A percentile compares a stretch with the other conserved stretches of the same genome.
These are phyloP conservation scores for Sinella curviseta DNA, from an alignment of 1,140 invertebrate species.

Conservation along the genomic window DNA sequence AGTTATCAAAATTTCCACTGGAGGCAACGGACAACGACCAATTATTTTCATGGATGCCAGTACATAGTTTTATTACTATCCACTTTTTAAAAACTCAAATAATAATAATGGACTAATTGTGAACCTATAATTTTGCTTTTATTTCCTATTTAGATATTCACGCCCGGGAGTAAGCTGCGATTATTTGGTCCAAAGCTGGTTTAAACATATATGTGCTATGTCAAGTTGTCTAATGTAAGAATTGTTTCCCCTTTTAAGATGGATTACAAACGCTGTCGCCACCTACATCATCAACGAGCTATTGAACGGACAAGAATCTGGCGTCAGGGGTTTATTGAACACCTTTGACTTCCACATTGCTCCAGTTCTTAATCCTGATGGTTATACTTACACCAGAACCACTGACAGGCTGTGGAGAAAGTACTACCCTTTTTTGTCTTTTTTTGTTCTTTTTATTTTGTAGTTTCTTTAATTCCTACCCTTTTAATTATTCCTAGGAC, in stretches of 20 bases:
- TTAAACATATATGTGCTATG: not conserved
- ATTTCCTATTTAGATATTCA: constrained; percentile 26
- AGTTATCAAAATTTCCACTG: constrained; percentile 14
- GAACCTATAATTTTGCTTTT: not conserved
- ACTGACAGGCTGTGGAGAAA: constrained; percentile 52
- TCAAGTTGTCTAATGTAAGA: not conserved
- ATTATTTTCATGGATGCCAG: constrained; percentile 23
- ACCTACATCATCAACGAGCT: constrained; percentile 7
- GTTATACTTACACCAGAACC: constrained; percentile 65
- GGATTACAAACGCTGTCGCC: constrained; percentile 25
- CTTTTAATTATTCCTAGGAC: no score
- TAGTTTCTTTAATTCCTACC: no score
- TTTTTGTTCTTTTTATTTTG: no score
- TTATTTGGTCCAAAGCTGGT: no score
- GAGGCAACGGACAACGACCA: not conserved
- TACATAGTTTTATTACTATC: not conserved
- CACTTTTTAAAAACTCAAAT: not conserved
- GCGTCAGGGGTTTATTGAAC: constrained; percentile 55
- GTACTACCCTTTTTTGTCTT: no score
- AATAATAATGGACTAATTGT: not conserved
- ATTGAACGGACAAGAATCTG: constrained; percentile 26
- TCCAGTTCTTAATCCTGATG: constrained; percentile 71
- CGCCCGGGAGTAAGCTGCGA: not conserved
- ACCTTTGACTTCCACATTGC: constrained; percentile 66
- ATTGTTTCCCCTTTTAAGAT: not conserved